These are phyloP conservation scores for Drosophila asahinai DNA, from an alignment of 1,140 invertebrate genomes.

Conservation along the genomic window DNA sequence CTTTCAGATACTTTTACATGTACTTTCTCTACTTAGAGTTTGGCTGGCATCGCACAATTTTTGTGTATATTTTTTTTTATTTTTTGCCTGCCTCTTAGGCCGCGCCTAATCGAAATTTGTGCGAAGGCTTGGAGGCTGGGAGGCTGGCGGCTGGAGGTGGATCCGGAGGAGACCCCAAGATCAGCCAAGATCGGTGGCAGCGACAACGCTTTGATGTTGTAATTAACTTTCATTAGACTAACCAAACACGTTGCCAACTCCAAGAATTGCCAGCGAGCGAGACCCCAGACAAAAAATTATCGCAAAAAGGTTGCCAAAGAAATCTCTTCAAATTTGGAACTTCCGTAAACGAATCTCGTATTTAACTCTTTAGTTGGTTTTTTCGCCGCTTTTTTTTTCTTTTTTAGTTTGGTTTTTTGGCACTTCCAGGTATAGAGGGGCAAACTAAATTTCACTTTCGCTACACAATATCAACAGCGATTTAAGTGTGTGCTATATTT, in stretches of 20 bases:
- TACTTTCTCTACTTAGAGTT: conserved; percentile 56
- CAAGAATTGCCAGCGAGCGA: conserved; percentile 12
- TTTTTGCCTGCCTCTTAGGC: conserved; percentile 35
- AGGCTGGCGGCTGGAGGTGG: conserved; percentile 6
- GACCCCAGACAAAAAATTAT: conserved; percentile 20
- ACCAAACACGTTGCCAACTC: conserved; percentile 24
- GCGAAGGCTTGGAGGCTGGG: conserved; percentile 21
- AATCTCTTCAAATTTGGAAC: conserved; percentile 47
- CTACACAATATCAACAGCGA: conserved; percentile 48
- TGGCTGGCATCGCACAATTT: conserved; percentile 51
- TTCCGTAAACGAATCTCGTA: conserved; percentile 50
- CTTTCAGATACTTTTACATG: conserved; percentile 57
- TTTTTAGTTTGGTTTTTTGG: conserved; percentile 21
- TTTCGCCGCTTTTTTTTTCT: background rate
- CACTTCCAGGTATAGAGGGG: conserved; percentile 34
- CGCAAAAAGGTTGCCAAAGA: conserved; percentile 35
- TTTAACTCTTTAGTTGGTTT: conserved; percentile 32
- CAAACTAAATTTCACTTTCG: conserved; percentile 53
- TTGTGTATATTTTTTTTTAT: background rate
- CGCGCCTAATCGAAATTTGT: conserved; percentile 54
- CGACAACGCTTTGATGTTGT: conserved; percentile 55
- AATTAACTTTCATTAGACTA: conserved; percentile 54
- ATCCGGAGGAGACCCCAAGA: conserved; percentile 29
- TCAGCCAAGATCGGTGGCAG: conserved; percentile 40
- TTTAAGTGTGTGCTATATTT: conserved; percentile 55